Evolutionary conservation across 2,113 vertebrate species (phyloP).

Genomic region (Nipponia nippon): DNA sequence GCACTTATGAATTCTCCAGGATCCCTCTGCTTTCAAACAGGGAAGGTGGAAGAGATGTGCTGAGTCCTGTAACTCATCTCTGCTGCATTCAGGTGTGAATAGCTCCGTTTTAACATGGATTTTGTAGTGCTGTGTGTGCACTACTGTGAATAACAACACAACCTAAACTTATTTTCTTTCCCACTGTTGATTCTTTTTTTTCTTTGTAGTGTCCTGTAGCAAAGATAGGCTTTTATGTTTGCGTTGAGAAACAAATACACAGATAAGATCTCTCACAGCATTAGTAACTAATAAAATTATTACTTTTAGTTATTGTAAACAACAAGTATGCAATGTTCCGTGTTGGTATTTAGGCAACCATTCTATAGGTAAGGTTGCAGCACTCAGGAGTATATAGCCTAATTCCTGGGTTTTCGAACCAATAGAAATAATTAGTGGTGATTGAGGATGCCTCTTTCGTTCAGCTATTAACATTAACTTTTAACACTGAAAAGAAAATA

Average conservation of each 20-base stretch:
- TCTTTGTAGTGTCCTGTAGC: neutral
- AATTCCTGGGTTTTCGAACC: neutral
- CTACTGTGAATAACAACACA: neutral
- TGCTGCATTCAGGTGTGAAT: neutral
- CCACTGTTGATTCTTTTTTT: neutral
- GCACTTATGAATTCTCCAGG: neutral
- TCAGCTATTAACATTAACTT: neutral
- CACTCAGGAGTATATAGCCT: too few relatives aligned
- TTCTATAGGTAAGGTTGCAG: neutral
- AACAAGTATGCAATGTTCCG: neutral
- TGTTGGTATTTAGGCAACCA: neutral
- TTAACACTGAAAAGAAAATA: neutral
- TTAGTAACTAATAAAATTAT: neutral
- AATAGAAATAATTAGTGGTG: neutral
- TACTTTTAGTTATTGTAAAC: neutral
- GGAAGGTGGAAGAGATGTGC: neutral
- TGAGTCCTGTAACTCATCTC: neutral
- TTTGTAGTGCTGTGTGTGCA: neutral
- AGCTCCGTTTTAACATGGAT: neutral
- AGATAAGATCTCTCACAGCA: neutral
- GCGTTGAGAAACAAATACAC: neutral
- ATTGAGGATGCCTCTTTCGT: neutral
- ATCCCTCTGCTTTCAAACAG: neutral
- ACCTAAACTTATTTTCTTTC: neutral
- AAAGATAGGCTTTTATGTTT: neutral